Base-by-base conservation (phyloP, 2,888 invertebrate genomes). In the Drosophila lacicola region DNA sequence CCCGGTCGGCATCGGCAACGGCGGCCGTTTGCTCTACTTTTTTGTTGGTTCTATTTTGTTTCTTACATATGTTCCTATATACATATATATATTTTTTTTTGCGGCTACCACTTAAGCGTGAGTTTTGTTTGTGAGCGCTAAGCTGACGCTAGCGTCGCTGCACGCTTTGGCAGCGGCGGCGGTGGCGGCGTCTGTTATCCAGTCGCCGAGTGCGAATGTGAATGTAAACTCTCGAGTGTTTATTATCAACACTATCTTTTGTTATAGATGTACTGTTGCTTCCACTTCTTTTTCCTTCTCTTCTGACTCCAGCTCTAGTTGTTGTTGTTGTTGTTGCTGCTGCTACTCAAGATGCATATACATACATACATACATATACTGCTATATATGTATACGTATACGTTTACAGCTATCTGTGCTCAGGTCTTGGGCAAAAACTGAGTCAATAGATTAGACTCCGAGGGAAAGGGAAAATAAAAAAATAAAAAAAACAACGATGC, bases 41-140 rank as follows among this genome's bases (percentile, higher is more conserved):
- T 34, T 58, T 58, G 19, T 37, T 36, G 14, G 25, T 56, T 29
- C 37, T 42, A 25, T 54, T 46, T 57, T 33, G 19, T 17, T 47
- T 36, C 19, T 45, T 45, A 19, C 37, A 14, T 25, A 11, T 50
- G 17, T 49, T 42, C 14, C 1, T n/a, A n/a, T 6, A 17, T 41
- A 39, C 14, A 13, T 19, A 33, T 9, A 53, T 29, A 41, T 36
- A 19, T 63, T 34, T 53, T 68, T 42, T 67, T 44, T 45, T 50
- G 41, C 36, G 17, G 54, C 58, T 55, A 54, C 75, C 70, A 70
- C 67, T 75, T 75, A 75, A 80, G 82, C 82, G 71, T 69, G 77
- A 77, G 70, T 80, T 67, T 69, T 70, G 67, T 54, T 63, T 69
- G 61, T 63, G 63, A 61, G 63, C 61, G 47, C 57, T 76, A 75